Conservation (phyloP, 2,797 vertebrate species). For the Graptemys geographica region DNA sequence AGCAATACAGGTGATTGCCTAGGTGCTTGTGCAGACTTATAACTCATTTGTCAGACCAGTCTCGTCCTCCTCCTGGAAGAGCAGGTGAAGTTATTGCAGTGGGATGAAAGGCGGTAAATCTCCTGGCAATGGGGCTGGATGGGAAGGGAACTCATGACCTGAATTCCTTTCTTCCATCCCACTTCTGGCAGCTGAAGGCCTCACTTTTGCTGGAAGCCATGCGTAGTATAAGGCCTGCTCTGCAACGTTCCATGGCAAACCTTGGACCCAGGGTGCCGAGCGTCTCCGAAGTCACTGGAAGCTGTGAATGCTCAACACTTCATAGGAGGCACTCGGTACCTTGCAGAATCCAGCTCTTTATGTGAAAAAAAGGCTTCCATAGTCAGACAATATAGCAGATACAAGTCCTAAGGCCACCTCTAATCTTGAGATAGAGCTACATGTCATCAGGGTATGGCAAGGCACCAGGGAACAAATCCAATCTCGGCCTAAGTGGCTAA, state of each 20-base stretch:
- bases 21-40: neutral
- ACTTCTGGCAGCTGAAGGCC: neutral
- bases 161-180: neutral
- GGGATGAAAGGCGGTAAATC: neutral
- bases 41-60: neutral
- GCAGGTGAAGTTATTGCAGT: neutral
- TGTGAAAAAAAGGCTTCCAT: neutral
- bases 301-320: neutral
- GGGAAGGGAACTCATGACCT: neutral
- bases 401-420: neutral
- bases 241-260: neutral
- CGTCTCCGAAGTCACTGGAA: rapidly evolving
- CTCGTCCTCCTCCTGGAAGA: neutral
- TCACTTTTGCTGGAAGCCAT: neutral
- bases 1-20: neutral
- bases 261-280: neutral
- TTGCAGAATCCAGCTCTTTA: neutral
- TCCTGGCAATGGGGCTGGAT: neutral
- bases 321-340: rapidly evolving
- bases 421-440: neutral
- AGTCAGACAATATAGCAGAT: neutral
- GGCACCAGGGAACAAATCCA: no score
- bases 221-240: rapidly evolving
- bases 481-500: no score
- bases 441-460: neutral